A percentile compares a stretch with the other conserved stretches of the same genome.
Conservation (phyloP, 2,888 invertebrate genomes). For the Acronicta leporina region DNA sequence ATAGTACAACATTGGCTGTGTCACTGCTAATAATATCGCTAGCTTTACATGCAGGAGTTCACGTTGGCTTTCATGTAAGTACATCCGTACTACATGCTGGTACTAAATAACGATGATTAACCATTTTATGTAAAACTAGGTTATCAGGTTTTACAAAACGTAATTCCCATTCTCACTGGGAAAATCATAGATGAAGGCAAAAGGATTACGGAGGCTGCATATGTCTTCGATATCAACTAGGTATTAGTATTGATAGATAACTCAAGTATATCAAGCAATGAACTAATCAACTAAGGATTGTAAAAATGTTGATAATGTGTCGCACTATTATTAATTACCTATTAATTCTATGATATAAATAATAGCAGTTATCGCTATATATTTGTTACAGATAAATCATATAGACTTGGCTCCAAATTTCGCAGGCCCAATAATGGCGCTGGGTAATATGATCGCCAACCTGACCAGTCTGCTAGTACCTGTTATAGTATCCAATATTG, state of each 20-base stretch:
- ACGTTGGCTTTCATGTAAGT: conserved; percentile 90
- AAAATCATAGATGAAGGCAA: too few relatives aligned
- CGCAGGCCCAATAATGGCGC: conserved; percentile 94
- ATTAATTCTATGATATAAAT: too few relatives aligned
- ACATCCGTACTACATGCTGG: neutral
- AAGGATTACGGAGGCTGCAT: too few relatives aligned
- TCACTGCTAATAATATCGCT: conserved; percentile 88
- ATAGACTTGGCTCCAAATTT: conserved; percentile 94
- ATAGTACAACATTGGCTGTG: conserved; percentile 80
- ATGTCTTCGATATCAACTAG: too few relatives aligned
- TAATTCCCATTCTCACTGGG: too few relatives aligned
- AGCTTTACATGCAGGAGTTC: conserved; percentile 89
- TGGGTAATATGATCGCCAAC: conserved; percentile 93
- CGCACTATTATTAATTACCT: too few relatives aligned
- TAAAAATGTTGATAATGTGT: too few relatives aligned
- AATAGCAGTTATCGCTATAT: conserved; percentile 4
- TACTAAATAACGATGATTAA: neutral
- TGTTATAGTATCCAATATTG: conserved; percentile 90
- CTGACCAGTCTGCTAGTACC: conserved; percentile 92
- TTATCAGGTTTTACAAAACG: too few relatives aligned
- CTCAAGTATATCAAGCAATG: too few relatives aligned
- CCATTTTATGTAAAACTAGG: too few relatives aligned
- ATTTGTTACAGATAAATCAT: conserved; percentile 90
- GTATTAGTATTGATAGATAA: too few relatives aligned
- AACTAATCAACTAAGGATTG: too few relatives aligned